These are phyloP conservation scores for Geococcyx californianus DNA, from an alignment of 2,113 vertebrate genomes.

Conservation along the genomic window DNA sequence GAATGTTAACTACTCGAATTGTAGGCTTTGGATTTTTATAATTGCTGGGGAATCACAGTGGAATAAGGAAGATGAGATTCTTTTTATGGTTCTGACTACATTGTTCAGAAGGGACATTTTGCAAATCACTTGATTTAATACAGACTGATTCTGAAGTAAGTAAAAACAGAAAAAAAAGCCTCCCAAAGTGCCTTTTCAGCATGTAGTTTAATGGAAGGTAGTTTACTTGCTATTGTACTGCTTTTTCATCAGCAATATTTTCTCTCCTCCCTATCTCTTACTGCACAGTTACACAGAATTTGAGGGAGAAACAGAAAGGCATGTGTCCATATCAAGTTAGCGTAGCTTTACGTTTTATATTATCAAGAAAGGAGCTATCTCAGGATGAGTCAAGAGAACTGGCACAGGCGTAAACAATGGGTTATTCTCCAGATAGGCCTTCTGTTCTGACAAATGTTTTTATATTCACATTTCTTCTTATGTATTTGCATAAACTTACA, in stretches of 20 bases:
- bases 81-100: neutral
- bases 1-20: constrained; percentile 29
- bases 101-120: neutral
- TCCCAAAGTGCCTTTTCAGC: neutral
- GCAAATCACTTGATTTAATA: constrained; percentile 32
- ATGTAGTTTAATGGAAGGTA: neutral
- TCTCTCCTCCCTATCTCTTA: neutral
- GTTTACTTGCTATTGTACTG: neutral
- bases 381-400: neutral
- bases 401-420: neutral
- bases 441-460: neutral
- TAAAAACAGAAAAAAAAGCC: neutral
- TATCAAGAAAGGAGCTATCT: neutral
- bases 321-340: neutral
- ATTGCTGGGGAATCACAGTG: neutral
- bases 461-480: neutral
- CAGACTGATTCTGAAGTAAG: neutral
- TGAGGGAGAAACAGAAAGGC: neutral
- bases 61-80: constrained; percentile 19
- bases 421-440: neutral
- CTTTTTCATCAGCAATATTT: neutral
- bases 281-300: neutral
- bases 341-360: neutral
- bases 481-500: neutral
- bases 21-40: constrained; percentile 40